Percentiles rank a stretch among this genome's conserved stretches.
These are phyloP conservation scores for Pangasianodon gigas DNA, from an alignment of 2,113 vertebrate species.

Conservation along the genomic window DNA sequence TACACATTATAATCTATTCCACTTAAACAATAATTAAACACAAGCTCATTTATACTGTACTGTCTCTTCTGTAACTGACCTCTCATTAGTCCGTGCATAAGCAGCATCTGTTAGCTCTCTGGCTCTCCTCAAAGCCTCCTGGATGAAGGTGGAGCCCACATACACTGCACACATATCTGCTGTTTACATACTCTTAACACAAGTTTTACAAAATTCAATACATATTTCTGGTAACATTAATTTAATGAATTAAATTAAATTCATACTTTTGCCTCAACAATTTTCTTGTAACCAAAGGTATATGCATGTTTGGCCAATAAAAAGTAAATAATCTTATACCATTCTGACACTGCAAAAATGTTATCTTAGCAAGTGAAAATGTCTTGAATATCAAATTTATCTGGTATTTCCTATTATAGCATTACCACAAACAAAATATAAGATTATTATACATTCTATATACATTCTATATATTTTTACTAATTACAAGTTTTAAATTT, in stretches of 20 bases:
- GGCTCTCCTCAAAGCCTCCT: conserved; percentile 71
- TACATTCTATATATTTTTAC: background rate
- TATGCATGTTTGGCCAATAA: background rate
- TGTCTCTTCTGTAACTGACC: conserved; percentile 56
- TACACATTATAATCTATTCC: background rate
- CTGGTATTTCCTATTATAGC: background rate
- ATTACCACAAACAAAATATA: background rate
- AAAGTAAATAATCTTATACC: background rate
- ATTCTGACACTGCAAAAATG: background rate
- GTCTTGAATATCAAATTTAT: background rate
- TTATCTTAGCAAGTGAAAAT: background rate
- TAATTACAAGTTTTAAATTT: background rate
- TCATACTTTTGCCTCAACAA: background rate
- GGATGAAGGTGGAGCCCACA: conserved; percentile 66
- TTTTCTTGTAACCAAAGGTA: background rate
- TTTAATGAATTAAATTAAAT: no score
- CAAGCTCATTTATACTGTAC: background rate
- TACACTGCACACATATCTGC: conserved; percentile 39
- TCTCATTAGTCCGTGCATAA: conserved; percentile 70
- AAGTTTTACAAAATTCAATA: background rate
- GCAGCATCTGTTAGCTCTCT: conserved; percentile 71
- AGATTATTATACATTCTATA: background rate
- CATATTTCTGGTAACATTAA: background rate
- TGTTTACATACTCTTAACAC: background rate
- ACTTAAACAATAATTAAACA: background rate